Conservation (phyloP, 2,888 invertebrate species). For the Polia nebulosa region DNA sequence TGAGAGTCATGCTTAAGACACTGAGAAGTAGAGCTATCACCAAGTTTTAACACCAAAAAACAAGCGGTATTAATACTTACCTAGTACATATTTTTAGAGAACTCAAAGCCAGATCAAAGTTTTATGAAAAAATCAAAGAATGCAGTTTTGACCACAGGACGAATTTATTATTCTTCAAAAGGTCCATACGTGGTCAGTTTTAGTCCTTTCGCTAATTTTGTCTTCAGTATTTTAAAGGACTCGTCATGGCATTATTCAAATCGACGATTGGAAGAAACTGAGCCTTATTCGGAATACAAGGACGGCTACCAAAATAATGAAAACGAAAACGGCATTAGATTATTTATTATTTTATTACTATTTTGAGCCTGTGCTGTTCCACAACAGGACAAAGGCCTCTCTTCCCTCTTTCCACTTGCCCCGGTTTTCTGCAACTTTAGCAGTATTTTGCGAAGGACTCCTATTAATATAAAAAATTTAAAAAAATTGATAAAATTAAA, state of each 20-base stretch:
- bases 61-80: background rate
- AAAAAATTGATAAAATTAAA: no score
- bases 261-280: background rate
- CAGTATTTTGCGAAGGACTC: no score
- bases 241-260: background rate
- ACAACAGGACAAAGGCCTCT: no score
- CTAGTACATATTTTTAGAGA: background rate
- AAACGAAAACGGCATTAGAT: no score
- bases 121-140: background rate
- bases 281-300: background rate
- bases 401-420: no score
- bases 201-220: background rate
- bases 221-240: background rate
- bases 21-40: background rate
- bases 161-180: conserved; percentile 14
- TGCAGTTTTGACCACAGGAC: background rate
- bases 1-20: background rate
- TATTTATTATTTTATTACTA: no score
- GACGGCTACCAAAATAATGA: background rate
- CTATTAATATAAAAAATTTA: no score
- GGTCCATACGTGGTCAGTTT: background rate
- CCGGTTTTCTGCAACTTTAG: no score
- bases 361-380: no score
- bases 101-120: background rate
- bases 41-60: background rate